phyloP scores from a whole-genome alignment of 92 coral and sea anemone genomes.

The Siderastrea radians region DNA sequence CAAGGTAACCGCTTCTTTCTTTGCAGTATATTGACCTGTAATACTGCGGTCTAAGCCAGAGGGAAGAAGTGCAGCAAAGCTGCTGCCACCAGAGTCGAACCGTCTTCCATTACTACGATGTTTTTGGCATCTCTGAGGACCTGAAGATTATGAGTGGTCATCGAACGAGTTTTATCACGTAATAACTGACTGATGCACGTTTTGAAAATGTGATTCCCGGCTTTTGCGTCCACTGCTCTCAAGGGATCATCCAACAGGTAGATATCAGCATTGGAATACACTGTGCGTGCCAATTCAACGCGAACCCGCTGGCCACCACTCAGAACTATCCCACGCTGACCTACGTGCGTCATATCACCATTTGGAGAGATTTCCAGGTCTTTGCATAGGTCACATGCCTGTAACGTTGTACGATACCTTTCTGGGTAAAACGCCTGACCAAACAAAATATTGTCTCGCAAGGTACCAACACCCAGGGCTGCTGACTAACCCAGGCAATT shows the following conservation, averaged over 20 bases:
- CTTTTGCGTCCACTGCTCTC: neutral
- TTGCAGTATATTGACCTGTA: too few species aligned
- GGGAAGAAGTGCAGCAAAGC: too few species aligned
- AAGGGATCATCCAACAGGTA: conserved; percentile 11
- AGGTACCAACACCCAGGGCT: conserved; percentile 26
- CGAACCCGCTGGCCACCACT: conserved; percentile 9
- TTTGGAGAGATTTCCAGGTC: conserved; percentile 3
- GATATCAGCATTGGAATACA: conserved; percentile 10
- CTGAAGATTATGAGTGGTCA: neutral
- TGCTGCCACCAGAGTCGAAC: neutral
- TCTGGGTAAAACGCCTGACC: neutral
- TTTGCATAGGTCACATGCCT: conserved; percentile 16
- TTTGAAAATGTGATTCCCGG: neutral
- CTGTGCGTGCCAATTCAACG: neutral
- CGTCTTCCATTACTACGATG: neutral
- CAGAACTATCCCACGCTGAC: conserved; percentile 11
- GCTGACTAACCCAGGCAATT: conserved; percentile 12
- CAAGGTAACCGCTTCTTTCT: too few species aligned
- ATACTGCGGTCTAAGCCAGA: too few species aligned
- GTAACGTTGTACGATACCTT: neutral
- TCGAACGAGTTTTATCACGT: neutral
- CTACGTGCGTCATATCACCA: conserved; percentile 26
- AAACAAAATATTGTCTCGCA: conserved; percentile 25
- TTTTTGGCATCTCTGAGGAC: neutral
- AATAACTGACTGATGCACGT: neutral